Evolutionary conservation across 1,140 invertebrate genomes (phyloP).

Genomic region (Chrysopa pallens): DNA sequence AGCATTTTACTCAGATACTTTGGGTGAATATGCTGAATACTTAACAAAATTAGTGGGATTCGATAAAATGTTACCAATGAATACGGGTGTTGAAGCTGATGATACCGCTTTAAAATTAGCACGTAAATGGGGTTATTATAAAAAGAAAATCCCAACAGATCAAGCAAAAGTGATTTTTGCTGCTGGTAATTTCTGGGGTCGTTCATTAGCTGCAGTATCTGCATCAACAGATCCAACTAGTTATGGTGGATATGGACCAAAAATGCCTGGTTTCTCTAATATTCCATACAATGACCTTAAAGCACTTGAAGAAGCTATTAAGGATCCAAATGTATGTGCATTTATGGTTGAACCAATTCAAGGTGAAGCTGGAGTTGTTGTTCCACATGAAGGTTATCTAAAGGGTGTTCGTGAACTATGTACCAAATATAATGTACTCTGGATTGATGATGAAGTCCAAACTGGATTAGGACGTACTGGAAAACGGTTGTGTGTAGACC

Average conservation of each 20-base stretch:
- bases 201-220: slow-evolving; percentile 85
- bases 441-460: slow-evolving; percentile 97
- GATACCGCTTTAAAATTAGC: slow-evolving; percentile 93
- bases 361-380: slow-evolving; percentile 92
- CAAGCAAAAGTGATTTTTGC: slow-evolving; percentile 87
- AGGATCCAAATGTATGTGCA: slow-evolving; percentile 75
- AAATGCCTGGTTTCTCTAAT: slow-evolving; percentile 81
- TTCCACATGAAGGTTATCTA: slow-evolving; percentile 81
- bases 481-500: slow-evolving; percentile 70
- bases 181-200: slow-evolving; percentile 94
- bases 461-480: slow-evolving; percentile 85
- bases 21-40: slow-evolving; percentile 90
- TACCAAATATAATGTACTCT: slow-evolving; percentile 85
- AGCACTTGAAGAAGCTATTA: slow-evolving; percentile 51
- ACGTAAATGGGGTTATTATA: slow-evolving; percentile 84
- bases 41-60: slow-evolving; percentile 82
- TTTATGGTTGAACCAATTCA: slow-evolving; percentile 99
- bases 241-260: slow-evolving; percentile 83
- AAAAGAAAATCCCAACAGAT: slow-evolving; percentile 78
- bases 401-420: slow-evolving; percentile 77
- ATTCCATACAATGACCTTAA: slow-evolving; percentile 80
- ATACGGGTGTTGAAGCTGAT: slow-evolving; percentile 93
- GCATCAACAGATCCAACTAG: slow-evolving; percentile 81
- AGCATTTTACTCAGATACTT: slow-evolving; percentile 84
- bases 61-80: slow-evolving; percentile 94